Base-by-base conservation (phyloP, 2,888 invertebrate species). In the Sesamia inferens region DNA sequence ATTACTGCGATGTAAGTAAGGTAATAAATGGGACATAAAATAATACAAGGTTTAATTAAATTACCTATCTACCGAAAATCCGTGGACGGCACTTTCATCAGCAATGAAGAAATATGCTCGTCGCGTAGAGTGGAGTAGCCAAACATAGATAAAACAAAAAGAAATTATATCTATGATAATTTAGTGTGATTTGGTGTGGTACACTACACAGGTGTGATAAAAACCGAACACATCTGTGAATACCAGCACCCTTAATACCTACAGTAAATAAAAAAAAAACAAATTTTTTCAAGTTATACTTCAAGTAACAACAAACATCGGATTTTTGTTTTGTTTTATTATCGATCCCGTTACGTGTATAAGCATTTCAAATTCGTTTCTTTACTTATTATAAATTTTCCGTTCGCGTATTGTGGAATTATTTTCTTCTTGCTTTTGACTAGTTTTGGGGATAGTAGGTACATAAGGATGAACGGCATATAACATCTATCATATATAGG, bases 21-120 rank as follows among this genome's bases (percentile, higher is more conserved):
- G 68, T 78, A 68, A 64, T 66, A 62, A 62, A 74, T 74, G n/a
- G n/a, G 14, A 22, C 3, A 22, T 47, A 51, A 14, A 0, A 44
- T 51, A 48, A 31, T 16, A 48, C 48, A 48, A 16, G 48, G 7
- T 16, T 16, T 16, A 48, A 48, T 16, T 48, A 48, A 48, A 48
- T 16, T 48, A 16, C 6, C 48, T 48, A 48, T 3, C 31, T 31
- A 31, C 7, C 48, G 16, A 48, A 48, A 7, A 7, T 48, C 16
- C 48, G 48, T 16, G 6, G 48, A 16, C 16, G 48, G 31, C 31
- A 31, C 3, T 31, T 31, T 3, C 31, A 31, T 31, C 31, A 31
- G 31, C 3, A 31, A 31, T 31, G 31, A 31, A 2, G 31, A 31
- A 31, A 31, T 31, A 31, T 31, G 31, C 31, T 31, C 31, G 31